These are phyloP conservation scores for Selene dorsalis DNA, from an alignment of 2,797 vertebrate genomes.

Conservation along the genomic window DNA sequence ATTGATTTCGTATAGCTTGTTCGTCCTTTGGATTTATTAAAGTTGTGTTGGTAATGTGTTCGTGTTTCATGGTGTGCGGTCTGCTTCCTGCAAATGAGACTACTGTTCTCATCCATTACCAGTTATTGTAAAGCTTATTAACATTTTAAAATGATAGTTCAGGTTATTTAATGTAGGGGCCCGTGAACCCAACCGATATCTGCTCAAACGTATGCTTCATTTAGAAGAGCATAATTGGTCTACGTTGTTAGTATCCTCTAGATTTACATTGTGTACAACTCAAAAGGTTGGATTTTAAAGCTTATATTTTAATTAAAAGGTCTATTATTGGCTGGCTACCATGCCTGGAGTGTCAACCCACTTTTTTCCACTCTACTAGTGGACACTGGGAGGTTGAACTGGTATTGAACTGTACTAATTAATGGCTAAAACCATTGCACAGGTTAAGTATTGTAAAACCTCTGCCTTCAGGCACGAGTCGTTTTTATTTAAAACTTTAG, in stretches of 20 bases:
- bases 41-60: slow-evolving; percentile 45
- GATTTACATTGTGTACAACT: background rate
- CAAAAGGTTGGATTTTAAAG: slow-evolving; percentile 1
- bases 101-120: slow-evolving; percentile 26
- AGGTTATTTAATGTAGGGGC: no score
- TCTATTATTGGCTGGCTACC: slow-evolving; percentile 18
- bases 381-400: slow-evolving; percentile 56
- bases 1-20: slow-evolving; percentile 22
- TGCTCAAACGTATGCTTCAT: no score
- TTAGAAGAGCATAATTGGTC: background rate
- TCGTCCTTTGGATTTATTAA: slow-evolving; percentile 45
- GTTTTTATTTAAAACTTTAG: slow-evolving; percentile 71
- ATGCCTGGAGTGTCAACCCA: slow-evolving; percentile 55
- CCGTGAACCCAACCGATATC: no score
- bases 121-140: slow-evolving; percentile 41
- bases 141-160: slow-evolving; percentile 21
- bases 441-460: slow-evolving; percentile 55
- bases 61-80: slow-evolving; percentile 42
- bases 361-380: slow-evolving; percentile 50
- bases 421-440: slow-evolving; percentile 28
- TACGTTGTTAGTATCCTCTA: background rate
- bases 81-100: slow-evolving; percentile 54
- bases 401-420: slow-evolving; percentile 65
- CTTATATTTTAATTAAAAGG: slow-evolving; percentile 57
- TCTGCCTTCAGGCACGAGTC: slow-evolving; percentile 59